Percentiles rank a stretch among this genome's conserved stretches.
Conservation (phyloP, 2,888 invertebrate species). For the Zaprionus lineosus region DNA sequence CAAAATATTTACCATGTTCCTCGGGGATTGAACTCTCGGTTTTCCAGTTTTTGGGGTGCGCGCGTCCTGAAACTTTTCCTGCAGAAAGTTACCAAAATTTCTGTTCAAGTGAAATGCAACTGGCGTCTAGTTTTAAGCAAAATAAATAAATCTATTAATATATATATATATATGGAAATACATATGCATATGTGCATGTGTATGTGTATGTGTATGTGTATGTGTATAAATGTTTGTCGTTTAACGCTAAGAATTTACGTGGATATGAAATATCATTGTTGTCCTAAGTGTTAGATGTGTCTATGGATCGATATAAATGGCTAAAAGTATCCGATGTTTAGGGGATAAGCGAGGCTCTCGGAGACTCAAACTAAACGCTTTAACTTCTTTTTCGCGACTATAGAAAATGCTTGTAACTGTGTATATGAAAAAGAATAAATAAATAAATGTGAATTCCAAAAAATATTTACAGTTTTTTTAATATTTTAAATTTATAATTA, state of each 20-base stretch:
- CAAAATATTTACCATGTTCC: constrained; percentile 14
- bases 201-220: too few species aligned
- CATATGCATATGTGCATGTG: too few species aligned
- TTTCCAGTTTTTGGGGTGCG: too few species aligned
- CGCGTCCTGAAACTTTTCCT: too few species aligned
- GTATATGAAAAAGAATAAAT: constrained; percentile 36
- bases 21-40: too few species aligned
- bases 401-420: constrained; percentile 44
- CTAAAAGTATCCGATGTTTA: constrained; percentile 16
- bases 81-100: constrained; percentile 2
- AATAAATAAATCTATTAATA: too few species aligned
- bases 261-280: constrained; percentile 78
- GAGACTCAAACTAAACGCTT: constrained; percentile 49
- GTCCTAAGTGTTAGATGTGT: constrained; percentile 67
- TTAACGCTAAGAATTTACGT: constrained; percentile 73
- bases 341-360: constrained; percentile 71
- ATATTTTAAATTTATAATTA: too few species aligned
- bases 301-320: constrained; percentile 24
- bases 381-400: constrained; percentile 27
- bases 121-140: constrained; percentile 14
- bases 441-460: constrained; percentile 23
- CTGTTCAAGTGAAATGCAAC: constrained; percentile 10
- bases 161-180: too few species aligned
- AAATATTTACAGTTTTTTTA: too few species aligned
- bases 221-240: too few species aligned